phyloP scores from a whole-genome alignment of 2,888 invertebrate genomes.

The Aphodius sticticus region DNA sequence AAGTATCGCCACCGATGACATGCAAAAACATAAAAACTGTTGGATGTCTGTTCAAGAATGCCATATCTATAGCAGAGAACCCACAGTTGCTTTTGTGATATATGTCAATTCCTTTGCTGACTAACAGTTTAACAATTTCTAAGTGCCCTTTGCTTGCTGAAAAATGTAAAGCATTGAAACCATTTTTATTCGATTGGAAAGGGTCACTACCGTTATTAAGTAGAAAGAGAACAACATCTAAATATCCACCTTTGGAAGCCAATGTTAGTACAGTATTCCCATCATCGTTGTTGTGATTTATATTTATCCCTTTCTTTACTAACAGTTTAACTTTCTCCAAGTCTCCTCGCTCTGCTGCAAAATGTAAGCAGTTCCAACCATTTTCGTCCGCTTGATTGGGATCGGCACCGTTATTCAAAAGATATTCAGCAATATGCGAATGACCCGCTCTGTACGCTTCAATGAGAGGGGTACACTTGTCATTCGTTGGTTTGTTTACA shows the following conservation, averaged over 20 bases:
- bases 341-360: not conserved
- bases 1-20: not conserved
- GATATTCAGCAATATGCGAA: not conserved
- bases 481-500: not conserved
- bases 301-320: not conserved
- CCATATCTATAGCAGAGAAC: not conserved
- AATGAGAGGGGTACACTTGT: not conserved
- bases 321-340: not conserved
- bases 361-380: not conserved
- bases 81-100: not conserved
- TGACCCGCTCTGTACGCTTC: not conserved
- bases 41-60: not conserved
- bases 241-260: not conserved
- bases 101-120: not conserved
- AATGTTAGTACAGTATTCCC: not conserved
- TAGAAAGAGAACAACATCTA: not conserved
- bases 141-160: not conserved
- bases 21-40: not conserved
- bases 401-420: not conserved
- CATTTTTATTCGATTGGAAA: not conserved
- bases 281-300: not conserved
- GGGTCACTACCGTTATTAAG: not conserved
- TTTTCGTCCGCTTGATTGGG: not conserved
- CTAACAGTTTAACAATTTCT: not conserved
- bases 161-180: not conserved